These are phyloP conservation scores for Neogobius melanostomus DNA, from an alignment of 2,113 vertebrate genomes.

Conservation along the genomic window DNA sequence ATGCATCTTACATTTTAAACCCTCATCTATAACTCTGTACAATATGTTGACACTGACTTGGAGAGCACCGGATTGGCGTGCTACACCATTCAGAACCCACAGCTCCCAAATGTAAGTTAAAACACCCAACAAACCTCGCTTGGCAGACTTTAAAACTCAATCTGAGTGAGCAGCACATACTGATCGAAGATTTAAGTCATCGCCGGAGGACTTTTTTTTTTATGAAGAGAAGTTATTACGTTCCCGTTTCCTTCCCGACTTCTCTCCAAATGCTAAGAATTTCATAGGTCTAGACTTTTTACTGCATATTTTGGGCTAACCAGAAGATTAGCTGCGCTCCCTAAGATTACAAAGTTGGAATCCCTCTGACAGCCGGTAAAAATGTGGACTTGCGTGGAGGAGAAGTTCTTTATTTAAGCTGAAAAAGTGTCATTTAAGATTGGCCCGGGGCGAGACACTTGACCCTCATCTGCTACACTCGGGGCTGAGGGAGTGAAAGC, in stretches of 20 bases:
- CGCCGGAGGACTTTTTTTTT: conserved; percentile 37
- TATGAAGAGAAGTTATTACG: conserved; percentile 56
- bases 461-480: conserved; percentile 35
- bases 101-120: conserved; percentile 26
- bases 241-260: conserved; percentile 37
- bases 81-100: conserved; percentile 14
- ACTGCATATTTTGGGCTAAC: conserved; percentile 33
- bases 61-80: conserved; percentile 15
- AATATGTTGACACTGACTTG: neutral
- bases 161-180: conserved; percentile 25
- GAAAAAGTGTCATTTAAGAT: conserved; percentile 33
- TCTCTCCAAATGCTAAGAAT: conserved; percentile 34
- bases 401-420: conserved; percentile 34
- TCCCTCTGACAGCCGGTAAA: conserved; percentile 32
- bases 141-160: conserved; percentile 38
- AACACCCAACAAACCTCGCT: conserved; percentile 26
- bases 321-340: conserved; percentile 39
- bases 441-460: conserved; percentile 30
- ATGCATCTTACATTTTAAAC: neutral
- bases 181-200: conserved; percentile 43
- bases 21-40: neutral
- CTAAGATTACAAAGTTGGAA: conserved; percentile 38
- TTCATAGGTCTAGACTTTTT: conserved; percentile 37
- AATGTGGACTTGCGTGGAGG: conserved; percentile 20
- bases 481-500: conserved; percentile 21